Evolutionary conservation across 2,797 vertebrate genomes (phyloP).

Genomic region (Poecilia picta): DNA sequence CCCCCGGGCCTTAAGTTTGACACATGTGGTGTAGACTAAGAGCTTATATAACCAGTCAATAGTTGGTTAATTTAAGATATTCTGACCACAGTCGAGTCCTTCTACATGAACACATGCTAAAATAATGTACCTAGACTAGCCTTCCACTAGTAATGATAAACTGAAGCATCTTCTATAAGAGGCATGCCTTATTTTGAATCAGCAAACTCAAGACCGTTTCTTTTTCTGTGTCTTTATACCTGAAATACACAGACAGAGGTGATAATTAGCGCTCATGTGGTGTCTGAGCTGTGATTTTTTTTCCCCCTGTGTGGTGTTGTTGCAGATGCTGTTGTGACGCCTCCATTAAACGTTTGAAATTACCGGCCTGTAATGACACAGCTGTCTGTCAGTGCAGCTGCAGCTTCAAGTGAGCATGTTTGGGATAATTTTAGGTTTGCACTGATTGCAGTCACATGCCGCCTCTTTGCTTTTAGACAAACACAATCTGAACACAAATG

Average conservation of each 20-base stretch:
- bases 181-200: background rate
- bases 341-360: slow-evolving; percentile 21
- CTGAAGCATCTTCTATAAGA: background rate
- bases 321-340: slow-evolving; percentile 21
- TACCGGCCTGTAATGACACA: slow-evolving; percentile 30
- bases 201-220: background rate
- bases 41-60: too few relatives aligned
- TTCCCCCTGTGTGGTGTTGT: background rate
- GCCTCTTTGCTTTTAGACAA: slow-evolving; percentile 21
- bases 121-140: background rate
- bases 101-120: background rate
- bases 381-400: slow-evolving; percentile 43
- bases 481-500: slow-evolving; percentile 3
- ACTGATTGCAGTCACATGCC: slow-evolving; percentile 36
- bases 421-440: slow-evolving; percentile 45
- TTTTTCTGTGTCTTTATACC: background rate
- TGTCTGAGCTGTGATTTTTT: slow-evolving; percentile 3
- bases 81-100: too few relatives aligned
- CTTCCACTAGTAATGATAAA: background rate
- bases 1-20: too few relatives aligned
- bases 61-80: too few relatives aligned
- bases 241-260: slow-evolving; percentile 14
- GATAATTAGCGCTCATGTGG: slow-evolving; percentile 13
- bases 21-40: too few relatives aligned
- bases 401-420: slow-evolving; percentile 11